These are phyloP conservation scores for Morone chrysops DNA, from an alignment of 2,113 vertebrate genomes.

Conservation along the genomic window DNA sequence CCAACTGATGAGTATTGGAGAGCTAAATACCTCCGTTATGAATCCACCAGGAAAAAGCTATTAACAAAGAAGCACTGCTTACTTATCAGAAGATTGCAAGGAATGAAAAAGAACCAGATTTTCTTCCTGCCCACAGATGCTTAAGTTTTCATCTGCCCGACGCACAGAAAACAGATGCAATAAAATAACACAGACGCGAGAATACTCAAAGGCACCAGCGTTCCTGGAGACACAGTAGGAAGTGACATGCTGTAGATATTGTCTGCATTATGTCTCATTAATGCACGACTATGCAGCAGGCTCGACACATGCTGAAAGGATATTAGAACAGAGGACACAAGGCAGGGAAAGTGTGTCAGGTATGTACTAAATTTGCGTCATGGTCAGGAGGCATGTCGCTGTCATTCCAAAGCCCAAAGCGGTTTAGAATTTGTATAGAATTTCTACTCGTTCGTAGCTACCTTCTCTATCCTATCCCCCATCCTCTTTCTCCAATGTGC, in stretches of 20 bases:
- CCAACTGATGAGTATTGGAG: not conserved
- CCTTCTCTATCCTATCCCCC: not conserved
- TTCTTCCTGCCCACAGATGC: not conserved
- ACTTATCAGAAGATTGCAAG: not conserved
- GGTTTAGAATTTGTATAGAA: not conserved
- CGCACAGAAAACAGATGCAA: not conserved
- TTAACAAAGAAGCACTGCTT: not conserved
- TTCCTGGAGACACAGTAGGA: not conserved
- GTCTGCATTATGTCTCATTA: conserved; percentile 73
- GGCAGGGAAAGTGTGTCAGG: not conserved
- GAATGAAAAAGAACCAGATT: not conserved
- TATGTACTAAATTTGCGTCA: not conserved
- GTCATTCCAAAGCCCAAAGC: not conserved
- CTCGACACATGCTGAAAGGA: conserved; percentile 7
- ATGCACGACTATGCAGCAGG: conserved; percentile 57
- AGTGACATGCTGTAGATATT: conserved; percentile 19
- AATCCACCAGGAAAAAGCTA: not conserved
- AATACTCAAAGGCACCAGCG: not conserved
- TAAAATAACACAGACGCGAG: not conserved
- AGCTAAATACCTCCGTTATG: not conserved
- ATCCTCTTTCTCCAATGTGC: not conserved
- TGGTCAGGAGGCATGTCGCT: not conserved
- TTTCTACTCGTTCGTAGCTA: not conserved
- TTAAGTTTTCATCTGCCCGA: not conserved
- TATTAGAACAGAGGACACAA: conserved; percentile 50